Conservation (phyloP, 2,888 invertebrate genomes). For the Phyto melanocephala region DNA sequence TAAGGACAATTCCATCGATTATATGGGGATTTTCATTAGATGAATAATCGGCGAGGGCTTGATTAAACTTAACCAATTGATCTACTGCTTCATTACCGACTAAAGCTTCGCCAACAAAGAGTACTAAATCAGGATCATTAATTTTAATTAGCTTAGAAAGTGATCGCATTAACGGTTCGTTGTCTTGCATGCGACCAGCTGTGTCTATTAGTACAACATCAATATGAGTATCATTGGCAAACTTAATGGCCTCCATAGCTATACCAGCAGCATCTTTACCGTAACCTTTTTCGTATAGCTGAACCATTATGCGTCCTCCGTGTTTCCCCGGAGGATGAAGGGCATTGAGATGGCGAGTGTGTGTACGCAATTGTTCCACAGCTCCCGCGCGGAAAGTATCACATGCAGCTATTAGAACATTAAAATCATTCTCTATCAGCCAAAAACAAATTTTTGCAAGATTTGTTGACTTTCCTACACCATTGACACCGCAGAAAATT, state of each 20-base stretch:
- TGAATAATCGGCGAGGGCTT: slow-evolving; percentile 95
- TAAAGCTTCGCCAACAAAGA: slow-evolving; percentile 99
- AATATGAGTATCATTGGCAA: slow-evolving; percentile 88
- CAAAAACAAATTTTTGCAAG: slow-evolving; percentile 99
- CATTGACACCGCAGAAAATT: slow-evolving; percentile 98
- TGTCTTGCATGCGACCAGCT: slow-evolving; percentile 99
- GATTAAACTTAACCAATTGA: slow-evolving; percentile 99
- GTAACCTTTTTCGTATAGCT: slow-evolving; percentile 98
- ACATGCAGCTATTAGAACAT: slow-evolving; percentile 98
- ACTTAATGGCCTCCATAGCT: slow-evolving; percentile 97
- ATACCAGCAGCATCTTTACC: slow-evolving; percentile 99
- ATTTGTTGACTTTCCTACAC: slow-evolving; percentile 99
- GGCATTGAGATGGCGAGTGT: slow-evolving; percentile 94
- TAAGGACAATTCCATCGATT: slow-evolving; percentile 99
- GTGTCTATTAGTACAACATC: slow-evolving; percentile 99
- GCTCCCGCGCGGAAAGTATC: slow-evolving; percentile 99
- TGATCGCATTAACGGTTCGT: slow-evolving; percentile 99
- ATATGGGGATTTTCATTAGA: slow-evolving; percentile 89
- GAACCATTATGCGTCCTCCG: slow-evolving; percentile 88
- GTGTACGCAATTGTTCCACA: slow-evolving; percentile 98
- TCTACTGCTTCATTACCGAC: slow-evolving; percentile 99
- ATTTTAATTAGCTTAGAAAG: slow-evolving; percentile 98
- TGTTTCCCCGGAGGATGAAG: slow-evolving; percentile 91
- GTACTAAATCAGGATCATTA: slow-evolving; percentile 97
- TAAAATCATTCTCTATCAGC: slow-evolving; percentile 97